Conservation (phyloP, 2,888 invertebrate species). For the Eumacrocentrus americanus region DNA sequence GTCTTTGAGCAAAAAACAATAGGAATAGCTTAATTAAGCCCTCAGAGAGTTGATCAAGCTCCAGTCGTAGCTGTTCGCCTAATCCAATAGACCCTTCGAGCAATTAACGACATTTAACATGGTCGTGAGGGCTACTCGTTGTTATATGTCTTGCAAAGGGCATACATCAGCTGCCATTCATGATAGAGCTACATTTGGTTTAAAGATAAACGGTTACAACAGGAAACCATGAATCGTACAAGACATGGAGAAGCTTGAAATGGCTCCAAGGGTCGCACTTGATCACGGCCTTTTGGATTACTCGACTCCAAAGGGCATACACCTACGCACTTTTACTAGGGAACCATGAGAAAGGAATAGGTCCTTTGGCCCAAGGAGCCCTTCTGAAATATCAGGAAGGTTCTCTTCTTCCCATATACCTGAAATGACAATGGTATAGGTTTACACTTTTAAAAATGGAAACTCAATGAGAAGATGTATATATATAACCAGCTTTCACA, state of each 20-base stretch:
- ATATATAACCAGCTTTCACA: too few species aligned
- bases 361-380: conserved; percentile 42
- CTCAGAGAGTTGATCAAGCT: conserved; percentile 29
- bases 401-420: neutral
- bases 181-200: conserved; percentile 42
- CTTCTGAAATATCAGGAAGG: conserved; percentile 38
- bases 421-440: too few species aligned
- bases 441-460: too few species aligned
- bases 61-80: conserved; percentile 50
- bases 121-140: too few species aligned
- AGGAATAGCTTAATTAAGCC: neutral
- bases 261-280: conserved; percentile 20
- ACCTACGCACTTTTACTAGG: conserved; percentile 62
- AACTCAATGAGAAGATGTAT: too few species aligned
- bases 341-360: conserved; percentile 52
- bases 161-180: neutral
- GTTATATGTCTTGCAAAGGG: conserved; percentile 19
- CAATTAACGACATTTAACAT: conserved; percentile 46
- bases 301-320: conserved; percentile 59
- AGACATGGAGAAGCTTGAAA: conserved; percentile 3
- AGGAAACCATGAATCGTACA: conserved; percentile 49
- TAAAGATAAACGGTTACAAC: conserved; percentile 53
- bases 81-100: conserved; percentile 50
- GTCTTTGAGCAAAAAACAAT: neutral
- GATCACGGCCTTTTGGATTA: conserved; percentile 35